These are phyloP conservation scores for Gnatocerus cornutus DNA, from an alignment of 2,888 invertebrate genomes.

Conservation along the genomic window DNA sequence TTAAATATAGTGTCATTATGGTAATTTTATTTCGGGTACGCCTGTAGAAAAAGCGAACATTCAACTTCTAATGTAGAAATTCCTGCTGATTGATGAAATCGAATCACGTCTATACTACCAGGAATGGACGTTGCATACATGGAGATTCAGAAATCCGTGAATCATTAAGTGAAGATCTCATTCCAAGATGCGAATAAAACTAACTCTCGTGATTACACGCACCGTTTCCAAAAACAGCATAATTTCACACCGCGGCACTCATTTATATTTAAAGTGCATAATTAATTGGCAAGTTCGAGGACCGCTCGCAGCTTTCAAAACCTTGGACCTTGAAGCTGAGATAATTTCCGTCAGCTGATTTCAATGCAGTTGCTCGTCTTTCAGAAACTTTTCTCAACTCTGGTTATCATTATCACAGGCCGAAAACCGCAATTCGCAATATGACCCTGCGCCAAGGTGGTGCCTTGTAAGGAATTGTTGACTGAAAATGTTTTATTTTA, in stretches of 20 bases:
- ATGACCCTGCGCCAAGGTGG: constrained; percentile 16
- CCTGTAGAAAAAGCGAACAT: no score
- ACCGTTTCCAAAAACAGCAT: constrained; percentile 35
- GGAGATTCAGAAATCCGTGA: background rate
- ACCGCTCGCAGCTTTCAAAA: constrained; percentile 25
- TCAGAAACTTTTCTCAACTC: background rate
- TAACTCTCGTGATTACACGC: constrained; percentile 19
- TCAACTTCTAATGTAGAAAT: no score
- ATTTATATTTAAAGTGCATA: constrained; percentile 27
- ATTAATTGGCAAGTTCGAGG: constrained; percentile 49
- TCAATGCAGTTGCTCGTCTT: constrained; percentile 1
- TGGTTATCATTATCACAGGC: background rate
- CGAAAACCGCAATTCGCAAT: background rate
- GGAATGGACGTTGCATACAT: background rate
- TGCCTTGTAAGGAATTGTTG: constrained; percentile 20
- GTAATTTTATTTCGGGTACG: background rate
- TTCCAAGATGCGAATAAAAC: no score
- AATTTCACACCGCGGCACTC: constrained; percentile 26
- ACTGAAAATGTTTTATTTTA: constrained; percentile 9
- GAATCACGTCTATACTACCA: background rate
- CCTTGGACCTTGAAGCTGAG: constrained; percentile 25
- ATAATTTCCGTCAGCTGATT: constrained; percentile 22
- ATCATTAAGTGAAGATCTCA: background rate
- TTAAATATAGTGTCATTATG: constrained; percentile 4
- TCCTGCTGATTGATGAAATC: background rate